phyloP scores from a whole-genome alignment of 1,140 invertebrate genomes.

The Magallana gigas region DNA sequence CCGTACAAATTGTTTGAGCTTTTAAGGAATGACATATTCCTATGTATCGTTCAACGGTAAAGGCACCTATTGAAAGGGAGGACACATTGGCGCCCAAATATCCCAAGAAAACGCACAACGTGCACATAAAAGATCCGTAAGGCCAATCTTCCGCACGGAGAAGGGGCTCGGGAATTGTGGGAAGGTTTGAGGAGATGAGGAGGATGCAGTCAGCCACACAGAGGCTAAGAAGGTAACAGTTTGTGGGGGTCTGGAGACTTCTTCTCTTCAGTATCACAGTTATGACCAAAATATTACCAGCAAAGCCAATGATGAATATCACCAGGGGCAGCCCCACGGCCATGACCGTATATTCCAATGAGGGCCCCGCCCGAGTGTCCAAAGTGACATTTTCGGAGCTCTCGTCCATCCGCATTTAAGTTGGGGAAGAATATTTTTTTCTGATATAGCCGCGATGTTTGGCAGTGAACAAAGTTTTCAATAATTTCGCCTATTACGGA shows the following conservation, averaged over 20 bases:
- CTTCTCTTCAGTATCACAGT: slow-evolving; percentile 68
- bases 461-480: neutral
- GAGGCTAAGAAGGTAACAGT: slow-evolving; percentile 94
- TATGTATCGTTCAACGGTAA: slow-evolving; percentile 95
- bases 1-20: slow-evolving; percentile 86
- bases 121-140: slow-evolving; percentile 82
- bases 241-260: slow-evolving; percentile 83
- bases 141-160: slow-evolving; percentile 82
- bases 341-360: slow-evolving; percentile 48
- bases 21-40: slow-evolving; percentile 95
- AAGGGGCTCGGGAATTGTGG: slow-evolving; percentile 82
- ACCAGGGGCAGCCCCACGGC: slow-evolving; percentile 54
- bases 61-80: slow-evolving; percentile 93
- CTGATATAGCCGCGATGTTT: neutral
- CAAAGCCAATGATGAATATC: slow-evolving; percentile 58
- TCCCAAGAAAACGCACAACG: slow-evolving; percentile 82
- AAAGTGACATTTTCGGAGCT: neutral
- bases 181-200: slow-evolving; percentile 83
- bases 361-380: neutral
- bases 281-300: slow-evolving; percentile 77
- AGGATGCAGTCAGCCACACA: slow-evolving; percentile 94
- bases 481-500: neutral
- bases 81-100: slow-evolving; percentile 89
- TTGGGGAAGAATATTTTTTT: too few species aligned
- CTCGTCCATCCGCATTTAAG: neutral